These are phyloP conservation scores for Paramormyrops kingsleyae DNA, from an alignment of 2,113 vertebrate species.

Conservation along the genomic window DNA sequence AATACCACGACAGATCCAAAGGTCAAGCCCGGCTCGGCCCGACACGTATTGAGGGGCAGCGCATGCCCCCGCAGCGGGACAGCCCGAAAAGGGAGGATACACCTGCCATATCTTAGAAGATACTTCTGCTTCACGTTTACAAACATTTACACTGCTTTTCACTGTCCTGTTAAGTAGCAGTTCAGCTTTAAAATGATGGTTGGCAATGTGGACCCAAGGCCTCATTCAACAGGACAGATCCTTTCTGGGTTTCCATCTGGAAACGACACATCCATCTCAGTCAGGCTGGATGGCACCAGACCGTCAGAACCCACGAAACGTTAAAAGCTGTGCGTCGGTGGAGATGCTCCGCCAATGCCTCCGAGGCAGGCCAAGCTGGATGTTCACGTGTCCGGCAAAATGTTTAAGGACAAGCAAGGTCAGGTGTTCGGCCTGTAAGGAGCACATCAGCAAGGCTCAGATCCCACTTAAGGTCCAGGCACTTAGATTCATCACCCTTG, in stretches of 20 bases:
- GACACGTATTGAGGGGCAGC: neutral
- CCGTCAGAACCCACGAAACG: neutral
- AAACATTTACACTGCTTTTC: neutral
- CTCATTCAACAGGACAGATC: neutral
- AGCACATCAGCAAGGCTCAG: neutral
- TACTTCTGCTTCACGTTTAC: neutral
- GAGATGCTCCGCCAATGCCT: neutral
- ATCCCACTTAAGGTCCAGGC: neutral
- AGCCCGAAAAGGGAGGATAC: neutral
- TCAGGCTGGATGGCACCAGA: neutral
- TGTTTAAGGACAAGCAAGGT: neutral
- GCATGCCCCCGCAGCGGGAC: neutral
- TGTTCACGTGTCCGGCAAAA: neutral
- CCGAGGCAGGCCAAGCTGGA: neutral
- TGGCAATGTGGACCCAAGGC: neutral
- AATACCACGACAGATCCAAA: conserved; percentile 22
- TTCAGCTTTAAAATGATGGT: neutral
- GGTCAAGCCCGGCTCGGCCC: conserved; percentile 10
- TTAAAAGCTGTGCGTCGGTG: neutral
- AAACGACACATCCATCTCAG: neutral
- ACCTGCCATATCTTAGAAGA: neutral
- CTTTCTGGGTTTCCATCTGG: neutral
- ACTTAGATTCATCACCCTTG: neutral
- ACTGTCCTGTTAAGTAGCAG: neutral
- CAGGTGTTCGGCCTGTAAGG: neutral